Base-by-base conservation (phyloP, 1,140 invertebrate genomes). In the Penaeus indicus region DNA sequence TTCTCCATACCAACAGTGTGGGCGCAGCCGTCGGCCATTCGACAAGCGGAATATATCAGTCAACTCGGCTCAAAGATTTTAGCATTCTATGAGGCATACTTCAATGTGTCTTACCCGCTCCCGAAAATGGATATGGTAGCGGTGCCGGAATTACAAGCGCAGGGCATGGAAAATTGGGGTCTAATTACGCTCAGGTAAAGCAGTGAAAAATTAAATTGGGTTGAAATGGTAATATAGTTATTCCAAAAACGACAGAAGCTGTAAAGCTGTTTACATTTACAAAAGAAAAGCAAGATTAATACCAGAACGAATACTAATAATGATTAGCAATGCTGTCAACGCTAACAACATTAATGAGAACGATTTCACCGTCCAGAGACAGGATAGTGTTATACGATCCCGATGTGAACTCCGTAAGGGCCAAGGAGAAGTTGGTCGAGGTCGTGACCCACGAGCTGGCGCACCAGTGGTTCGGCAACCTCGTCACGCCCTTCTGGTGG, bases 101-200 rank as follows among this genome's bases (percentile, higher is more conserved):
- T 97, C 92, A 94, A 94, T 62, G 93, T 94, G 32, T 92, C 94
- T 0, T 95, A 97, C 91, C 96, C 96, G 2, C 91, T 97, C 18
- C 93, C 94, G 0, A 95, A 96, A 92, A 92, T 96, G 78, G 97
- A 99, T 93, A 96, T 98, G 94, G 95, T 98, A 3, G 98, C 97
- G 0, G 93, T 99, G 80, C 97, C 98, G 0, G 96, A 96, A 91
- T 97, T 97, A 91, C 92, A 91, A 32, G 94, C 95, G 89, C 90
- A 91, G 47, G 91, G 89, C 64, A 91, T 91, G 91, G 91, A 91
- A 67, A 91, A 91, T 89, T 96, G 96, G 96, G 96, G 96, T 10
- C 92, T 97, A 7, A 94, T 96, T 90, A 93, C 96, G 22, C 96
- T 96, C 92, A 96, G 95, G 96, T 96, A 81, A 81, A 18, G 19